Base-by-base conservation (phyloP, 2,113 vertebrate genomes). In the Malurus alboscapulatus region DNA sequence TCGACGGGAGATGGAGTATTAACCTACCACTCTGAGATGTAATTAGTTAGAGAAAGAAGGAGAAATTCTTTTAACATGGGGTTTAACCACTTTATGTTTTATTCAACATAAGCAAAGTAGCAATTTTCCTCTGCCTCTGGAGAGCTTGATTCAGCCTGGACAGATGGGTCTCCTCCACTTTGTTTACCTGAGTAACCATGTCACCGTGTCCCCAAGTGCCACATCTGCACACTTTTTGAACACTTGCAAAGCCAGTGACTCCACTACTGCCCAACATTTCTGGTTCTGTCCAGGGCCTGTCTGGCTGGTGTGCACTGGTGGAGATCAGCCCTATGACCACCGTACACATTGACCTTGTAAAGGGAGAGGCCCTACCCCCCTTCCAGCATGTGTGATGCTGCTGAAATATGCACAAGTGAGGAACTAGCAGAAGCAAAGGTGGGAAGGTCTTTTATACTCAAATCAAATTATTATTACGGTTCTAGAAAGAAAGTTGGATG, bases 281-380 rank as follows among this genome's bases (percentile, higher is more conserved):
- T 24, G 59, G 42, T 9, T 72, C 21, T 58, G 67, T 17, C 5
- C 32, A 44, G 76, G 25, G 50, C 44, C 75, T 57, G 67, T 6
- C 27, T 29, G 57, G 42, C 58, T 32, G 57, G 9, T 18, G 20
- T 48, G 34, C 55, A 14, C 27, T 38, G 5, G 7, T 20, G n/a
- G 55, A 4, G 25, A 8, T 34, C 44, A 34, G 65, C 36, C 14
- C 6, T 4, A 0, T 9, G 38, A 9, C 25, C 30, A 24, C 40
- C 1, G 0, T 7, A 6, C 34, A 3, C 44, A 2, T n/a, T 5
- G 6, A 38, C 61, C 45, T 18, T 17, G 7, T 10, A 10, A 18
- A 17, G 24, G 51, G 47, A 58, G 42, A 71, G 21, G 22, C 32
- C 30, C 74, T 67, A 44, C 24, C 51, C 10, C 40, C 32, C 16